These are phyloP conservation scores for Pachyseris speciosa DNA, from an alignment of 64 coral and sea anemone genomes.

Conservation along the genomic window DNA sequence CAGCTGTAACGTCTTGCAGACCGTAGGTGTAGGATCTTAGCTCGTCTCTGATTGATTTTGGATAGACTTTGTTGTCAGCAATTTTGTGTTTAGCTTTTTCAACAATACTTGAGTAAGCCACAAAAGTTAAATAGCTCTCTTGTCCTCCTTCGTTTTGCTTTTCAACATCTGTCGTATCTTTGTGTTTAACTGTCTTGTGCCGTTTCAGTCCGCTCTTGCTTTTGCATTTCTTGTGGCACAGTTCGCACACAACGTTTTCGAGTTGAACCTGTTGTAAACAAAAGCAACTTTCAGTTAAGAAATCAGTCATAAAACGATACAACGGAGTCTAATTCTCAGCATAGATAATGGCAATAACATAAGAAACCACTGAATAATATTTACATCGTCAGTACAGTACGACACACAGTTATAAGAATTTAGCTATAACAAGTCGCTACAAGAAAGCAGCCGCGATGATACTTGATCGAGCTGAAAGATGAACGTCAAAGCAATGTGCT, in stretches of 20 bases:
- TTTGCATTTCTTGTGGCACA: slow-evolving; percentile 52
- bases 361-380: too few relatives aligned
- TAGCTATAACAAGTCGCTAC: too few relatives aligned
- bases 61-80: slow-evolving; percentile 16
- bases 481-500: too few relatives aligned
- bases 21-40: slow-evolving; percentile 30
- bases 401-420: too few relatives aligned
- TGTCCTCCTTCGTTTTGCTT: slow-evolving; percentile 22
- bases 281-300: slow-evolving; percentile 52
- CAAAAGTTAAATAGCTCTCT: slow-evolving; percentile 27
- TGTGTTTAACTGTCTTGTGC: slow-evolving; percentile 38
- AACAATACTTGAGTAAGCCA: neutral
- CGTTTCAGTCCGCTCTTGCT: slow-evolving; percentile 41
- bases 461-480: too few relatives aligned
- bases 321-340: slow-evolving; percentile 24
- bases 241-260: slow-evolving; percentile 19
- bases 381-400: too few relatives aligned
- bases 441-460: neutral
- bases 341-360: too few relatives aligned
- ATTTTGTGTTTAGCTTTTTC: slow-evolving; percentile 33
- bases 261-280: slow-evolving; percentile 16
- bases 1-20: slow-evolving; percentile 12
- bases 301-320: slow-evolving; percentile 52
- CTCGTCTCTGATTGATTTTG: slow-evolving; percentile 25
- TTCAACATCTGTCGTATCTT: slow-evolving; percentile 26